phyloP scores from a whole-genome alignment of 2,888 invertebrate species.

The Litoditis marina region DNA sequence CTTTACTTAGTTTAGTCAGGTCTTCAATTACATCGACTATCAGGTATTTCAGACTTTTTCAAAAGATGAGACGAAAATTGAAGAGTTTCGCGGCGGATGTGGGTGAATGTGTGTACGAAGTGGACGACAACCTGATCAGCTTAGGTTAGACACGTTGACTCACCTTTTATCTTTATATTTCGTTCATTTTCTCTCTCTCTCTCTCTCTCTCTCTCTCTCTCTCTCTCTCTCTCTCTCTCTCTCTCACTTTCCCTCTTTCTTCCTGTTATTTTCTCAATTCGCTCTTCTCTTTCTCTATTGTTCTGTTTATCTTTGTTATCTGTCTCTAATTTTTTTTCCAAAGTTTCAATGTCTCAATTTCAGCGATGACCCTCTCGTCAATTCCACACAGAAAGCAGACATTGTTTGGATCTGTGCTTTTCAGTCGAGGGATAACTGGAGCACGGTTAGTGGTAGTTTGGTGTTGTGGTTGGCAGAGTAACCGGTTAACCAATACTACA shows the following conservation, averaged over 20 bases:
- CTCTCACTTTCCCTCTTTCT: too few species aligned
- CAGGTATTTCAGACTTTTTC: constrained; percentile 23
- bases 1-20: too few species aligned
- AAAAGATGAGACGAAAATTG: constrained; percentile 36
- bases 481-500: too few species aligned
- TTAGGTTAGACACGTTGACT: constrained; percentile 23
- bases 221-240: too few species aligned
- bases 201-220: background rate
- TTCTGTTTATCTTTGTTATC: too few species aligned
- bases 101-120: constrained; percentile 49
- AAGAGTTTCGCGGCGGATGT: constrained; percentile 41
- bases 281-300: too few species aligned
- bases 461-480: too few species aligned
- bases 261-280: background rate
- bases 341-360: constrained; percentile 1
- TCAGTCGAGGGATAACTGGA: constrained; percentile 49
- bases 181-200: too few species aligned
- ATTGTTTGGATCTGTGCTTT: constrained; percentile 49
- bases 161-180: too few species aligned
- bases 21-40: background rate
- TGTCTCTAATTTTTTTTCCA: background rate
- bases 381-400: constrained; percentile 46
- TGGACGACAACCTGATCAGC: constrained; percentile 46
- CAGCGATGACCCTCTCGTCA: constrained; percentile 50
- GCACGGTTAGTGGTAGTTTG: constrained; percentile 26